Conservation (phyloP, 2,797 vertebrate genomes). For the Todus mexicanus region DNA sequence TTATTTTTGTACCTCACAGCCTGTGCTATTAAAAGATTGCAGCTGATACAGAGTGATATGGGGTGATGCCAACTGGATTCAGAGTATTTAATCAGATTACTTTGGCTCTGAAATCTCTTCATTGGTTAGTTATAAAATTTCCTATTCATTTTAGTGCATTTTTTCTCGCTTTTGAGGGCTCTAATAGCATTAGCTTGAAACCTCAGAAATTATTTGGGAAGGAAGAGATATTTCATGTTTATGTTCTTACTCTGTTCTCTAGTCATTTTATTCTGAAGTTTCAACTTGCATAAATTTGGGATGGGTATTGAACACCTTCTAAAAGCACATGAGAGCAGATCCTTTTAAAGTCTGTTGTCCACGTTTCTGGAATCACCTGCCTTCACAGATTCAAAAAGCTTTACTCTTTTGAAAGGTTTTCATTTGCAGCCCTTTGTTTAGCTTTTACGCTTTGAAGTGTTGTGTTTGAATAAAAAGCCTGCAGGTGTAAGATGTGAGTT, state of each 20-base stretch:
- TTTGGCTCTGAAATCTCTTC: slow-evolving; percentile 16
- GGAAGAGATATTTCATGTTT: not conserved
- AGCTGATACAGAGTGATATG: slow-evolving; percentile 17
- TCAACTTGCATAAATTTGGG: not conserved
- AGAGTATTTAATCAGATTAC: slow-evolving; percentile 34
- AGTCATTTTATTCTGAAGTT: not conserved
- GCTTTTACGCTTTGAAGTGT: not conserved
- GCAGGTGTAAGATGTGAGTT: not conserved
- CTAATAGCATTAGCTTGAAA: not conserved
- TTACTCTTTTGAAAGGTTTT: not conserved
- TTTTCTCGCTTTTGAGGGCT: not conserved
- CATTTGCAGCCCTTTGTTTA: not conserved
- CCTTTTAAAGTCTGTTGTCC: not conserved
- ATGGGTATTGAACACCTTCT: not conserved
- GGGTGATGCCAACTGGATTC: slow-evolving; percentile 14
- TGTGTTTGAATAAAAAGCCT: not conserved
- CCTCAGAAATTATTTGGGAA: not conserved
- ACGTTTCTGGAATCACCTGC: not conserved
- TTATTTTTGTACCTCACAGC: not conserved
- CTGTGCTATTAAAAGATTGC: slow-evolving; percentile 19
- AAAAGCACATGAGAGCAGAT: not conserved
- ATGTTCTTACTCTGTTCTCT: not conserved
- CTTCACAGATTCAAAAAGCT: not conserved
- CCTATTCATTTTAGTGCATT: slow-evolving; percentile 17
- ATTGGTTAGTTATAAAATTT: not conserved